A percentile compares a stretch with the other conserved stretches of the same genome.
phyloP scores from a whole-genome alignment of 1,140 invertebrate species.

The Hypsibius dujardini region DNA sequence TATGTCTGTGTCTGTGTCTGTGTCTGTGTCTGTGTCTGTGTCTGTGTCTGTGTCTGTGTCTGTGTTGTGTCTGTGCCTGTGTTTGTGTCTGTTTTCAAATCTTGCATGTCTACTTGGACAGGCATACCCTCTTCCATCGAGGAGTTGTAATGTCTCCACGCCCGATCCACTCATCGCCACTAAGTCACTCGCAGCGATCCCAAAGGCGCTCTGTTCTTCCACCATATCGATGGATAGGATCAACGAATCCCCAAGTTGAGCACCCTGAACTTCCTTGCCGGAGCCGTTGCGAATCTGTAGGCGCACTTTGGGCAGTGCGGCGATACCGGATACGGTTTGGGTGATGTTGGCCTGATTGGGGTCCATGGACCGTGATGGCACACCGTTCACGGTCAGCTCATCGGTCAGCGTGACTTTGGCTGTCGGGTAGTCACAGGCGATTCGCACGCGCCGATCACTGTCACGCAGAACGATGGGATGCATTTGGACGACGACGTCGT shows the following conservation, averaged over 20 bases:
- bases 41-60: no score
- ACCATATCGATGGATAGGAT: constrained; percentile 13
- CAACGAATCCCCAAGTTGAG: constrained; percentile 2
- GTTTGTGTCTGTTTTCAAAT: no score
- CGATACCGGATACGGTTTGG: constrained; percentile 9
- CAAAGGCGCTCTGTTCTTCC: constrained; percentile 1
- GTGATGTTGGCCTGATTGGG: constrained; percentile 13
- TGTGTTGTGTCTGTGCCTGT: no score
- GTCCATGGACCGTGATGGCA: background rate
- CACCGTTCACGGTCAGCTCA: constrained; percentile 5
- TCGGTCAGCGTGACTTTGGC: background rate
- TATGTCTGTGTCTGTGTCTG: no score
- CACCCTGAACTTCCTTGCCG: constrained; percentile 14
- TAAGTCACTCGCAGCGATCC: constrained; percentile 1
- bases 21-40: no score
- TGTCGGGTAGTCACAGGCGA: constrained; percentile 30
- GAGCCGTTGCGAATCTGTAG: constrained; percentile 16
- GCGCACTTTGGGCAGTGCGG: constrained; percentile 11
- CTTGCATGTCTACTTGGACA: background rate
- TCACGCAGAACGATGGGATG: constrained; percentile 40
- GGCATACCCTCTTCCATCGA: constrained; percentile 16
- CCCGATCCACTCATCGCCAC: constrained; percentile 14
- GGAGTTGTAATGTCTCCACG: background rate
- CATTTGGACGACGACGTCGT: constrained; percentile 39
- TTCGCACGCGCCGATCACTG: constrained; percentile 37